These are phyloP conservation scores for Opisthocomus hoazin DNA, from an alignment of 2,113 vertebrate genomes.

Conservation along the genomic window DNA sequence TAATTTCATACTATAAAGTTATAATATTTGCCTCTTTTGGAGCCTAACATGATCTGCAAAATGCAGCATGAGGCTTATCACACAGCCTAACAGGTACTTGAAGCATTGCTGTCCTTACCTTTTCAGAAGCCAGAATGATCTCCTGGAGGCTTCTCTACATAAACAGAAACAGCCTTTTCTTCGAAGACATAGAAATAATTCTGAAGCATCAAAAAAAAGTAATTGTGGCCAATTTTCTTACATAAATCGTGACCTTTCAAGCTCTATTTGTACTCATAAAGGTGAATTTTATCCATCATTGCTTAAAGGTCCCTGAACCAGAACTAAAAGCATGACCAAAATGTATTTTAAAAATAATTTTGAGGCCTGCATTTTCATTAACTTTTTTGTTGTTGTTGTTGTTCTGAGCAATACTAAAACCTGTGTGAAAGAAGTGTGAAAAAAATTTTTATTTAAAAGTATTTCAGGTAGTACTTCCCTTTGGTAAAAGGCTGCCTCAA, in stretches of 20 bases:
- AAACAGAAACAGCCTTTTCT: conserved; percentile 3
- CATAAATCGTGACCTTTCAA: background rate
- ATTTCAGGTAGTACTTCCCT: background rate
- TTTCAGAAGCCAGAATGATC: background rate
- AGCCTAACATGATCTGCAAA: background rate
- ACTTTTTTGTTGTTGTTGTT: background rate
- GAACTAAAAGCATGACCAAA: background rate
- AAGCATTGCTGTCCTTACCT: background rate
- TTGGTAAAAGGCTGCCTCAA: background rate
- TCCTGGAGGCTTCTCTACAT: background rate
- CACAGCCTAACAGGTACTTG: background rate
- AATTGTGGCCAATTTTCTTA: conserved; percentile 3
- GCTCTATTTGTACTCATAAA: background rate
- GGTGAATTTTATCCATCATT: background rate
- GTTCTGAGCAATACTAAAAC: background rate
- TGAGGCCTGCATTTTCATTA: background rate
- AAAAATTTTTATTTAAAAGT: background rate
- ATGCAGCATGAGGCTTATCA: background rate
- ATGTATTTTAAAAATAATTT: background rate
- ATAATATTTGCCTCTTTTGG: background rate
- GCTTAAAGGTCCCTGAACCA: background rate
- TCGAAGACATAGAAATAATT: background rate
- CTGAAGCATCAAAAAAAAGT: background rate
- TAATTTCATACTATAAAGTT: background rate
- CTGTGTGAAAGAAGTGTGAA: background rate